A percentile compares a stretch with the other conserved stretches of the same genome.
phyloP scores from a whole-genome alignment of 2,113 vertebrate genomes.

The Caranx ignobilis region DNA sequence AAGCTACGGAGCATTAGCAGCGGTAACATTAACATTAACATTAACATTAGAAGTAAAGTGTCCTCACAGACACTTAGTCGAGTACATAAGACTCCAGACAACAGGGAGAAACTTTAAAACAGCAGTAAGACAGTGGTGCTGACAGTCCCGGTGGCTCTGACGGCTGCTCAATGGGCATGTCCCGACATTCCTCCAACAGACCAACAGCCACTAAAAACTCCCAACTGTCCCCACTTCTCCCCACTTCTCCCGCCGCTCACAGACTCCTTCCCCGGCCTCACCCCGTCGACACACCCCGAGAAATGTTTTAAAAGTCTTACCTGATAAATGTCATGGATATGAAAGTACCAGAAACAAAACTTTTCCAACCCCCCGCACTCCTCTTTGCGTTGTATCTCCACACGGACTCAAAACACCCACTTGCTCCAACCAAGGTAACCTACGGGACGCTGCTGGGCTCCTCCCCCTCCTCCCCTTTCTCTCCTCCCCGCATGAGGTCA shows the following conservation, averaged over 20 bases:
- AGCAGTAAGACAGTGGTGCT: background rate
- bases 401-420: constrained; percentile 59
- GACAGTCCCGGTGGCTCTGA: constrained; percentile 31
- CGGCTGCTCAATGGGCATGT: constrained; percentile 69
- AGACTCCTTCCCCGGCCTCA: background rate
- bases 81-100: background rate
- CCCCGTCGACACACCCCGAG: background rate
- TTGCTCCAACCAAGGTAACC: constrained; percentile 69
- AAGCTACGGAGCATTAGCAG: too few relatives aligned
- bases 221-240: constrained; percentile 6
- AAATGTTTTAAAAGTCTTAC: constrained; percentile 62
- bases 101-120: background rate
- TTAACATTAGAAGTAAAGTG: too few relatives aligned
- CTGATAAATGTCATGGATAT: constrained; percentile 80
- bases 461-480: constrained; percentile 64
- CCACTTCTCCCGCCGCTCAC: background rate
- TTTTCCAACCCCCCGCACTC: constrained; percentile 47
- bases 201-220: constrained; percentile 36
- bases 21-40: too few relatives aligned
- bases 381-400: constrained; percentile 71
- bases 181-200: constrained; percentile 74
- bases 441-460: constrained; percentile 54
- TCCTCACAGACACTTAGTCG: too few relatives aligned
- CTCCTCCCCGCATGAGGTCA: constrained; percentile 76
- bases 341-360: constrained; percentile 57